These are phyloP conservation scores for Peromyscus californicus DNA, from an alignment of 2,113 vertebrate genomes.

Conservation along the genomic window DNA sequence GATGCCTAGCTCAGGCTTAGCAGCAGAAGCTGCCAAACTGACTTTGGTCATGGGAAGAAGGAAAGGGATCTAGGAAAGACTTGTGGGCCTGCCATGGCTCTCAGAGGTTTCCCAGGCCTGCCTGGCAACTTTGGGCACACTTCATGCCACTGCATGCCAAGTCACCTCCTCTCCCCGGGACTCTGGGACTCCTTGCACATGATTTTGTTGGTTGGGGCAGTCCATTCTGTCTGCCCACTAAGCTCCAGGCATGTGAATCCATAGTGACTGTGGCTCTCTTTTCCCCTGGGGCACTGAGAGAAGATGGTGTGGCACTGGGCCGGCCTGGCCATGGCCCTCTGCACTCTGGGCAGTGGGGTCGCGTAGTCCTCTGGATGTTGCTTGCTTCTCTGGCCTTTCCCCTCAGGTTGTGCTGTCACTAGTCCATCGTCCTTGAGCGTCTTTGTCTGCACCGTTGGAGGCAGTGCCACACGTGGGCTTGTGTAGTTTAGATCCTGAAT, in stretches of 20 bases:
- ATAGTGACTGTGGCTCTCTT: not conserved
- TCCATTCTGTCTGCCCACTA: not conserved
- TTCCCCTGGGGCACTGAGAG: not conserved
- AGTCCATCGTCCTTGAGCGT: not conserved
- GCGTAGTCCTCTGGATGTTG: too few species aligned
- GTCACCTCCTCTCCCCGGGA: rapidly evolving
- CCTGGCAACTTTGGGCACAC: too few species aligned
- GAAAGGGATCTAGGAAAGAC: not conserved
- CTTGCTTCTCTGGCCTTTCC: not conserved
- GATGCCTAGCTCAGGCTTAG: not conserved
- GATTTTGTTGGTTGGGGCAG: too few species aligned
- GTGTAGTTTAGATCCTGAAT: not conserved
- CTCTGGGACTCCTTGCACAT: rapidly evolving
- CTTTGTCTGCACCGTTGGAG: not conserved
- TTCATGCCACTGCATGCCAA: not conserved
- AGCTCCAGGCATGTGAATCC: not conserved
- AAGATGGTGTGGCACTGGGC: not conserved
- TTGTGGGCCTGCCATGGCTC: not conserved
- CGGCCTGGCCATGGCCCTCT: not conserved
- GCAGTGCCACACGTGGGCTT: not conserved
- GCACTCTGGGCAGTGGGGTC: not conserved
- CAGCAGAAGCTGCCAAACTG: not conserved
- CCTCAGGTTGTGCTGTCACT: not conserved
- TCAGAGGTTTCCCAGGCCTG: too few species aligned
- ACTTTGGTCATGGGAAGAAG: not conserved